These are phyloP conservation scores for Gnathonemus echidnorhynchus DNA, from an alignment of 2,113 vertebrate genomes.

Conservation along the genomic window DNA sequence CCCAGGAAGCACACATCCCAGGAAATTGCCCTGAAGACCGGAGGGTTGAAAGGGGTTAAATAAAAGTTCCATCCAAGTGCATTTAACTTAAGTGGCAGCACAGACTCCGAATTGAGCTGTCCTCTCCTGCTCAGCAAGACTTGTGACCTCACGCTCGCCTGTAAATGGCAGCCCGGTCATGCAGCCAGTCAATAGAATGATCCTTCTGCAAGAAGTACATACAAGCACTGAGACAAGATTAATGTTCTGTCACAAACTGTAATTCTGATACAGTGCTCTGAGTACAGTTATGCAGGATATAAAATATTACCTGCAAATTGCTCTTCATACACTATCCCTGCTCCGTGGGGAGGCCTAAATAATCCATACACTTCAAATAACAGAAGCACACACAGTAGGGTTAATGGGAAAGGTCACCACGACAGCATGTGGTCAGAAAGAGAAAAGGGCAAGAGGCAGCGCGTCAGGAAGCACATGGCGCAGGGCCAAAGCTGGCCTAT, in stretches of 20 bases:
- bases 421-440: conserved; percentile 55
- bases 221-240: conserved; percentile 11
- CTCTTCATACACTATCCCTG: conserved; percentile 24
- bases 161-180: background rate
- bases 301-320: conserved; percentile 18
- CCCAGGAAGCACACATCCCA: background rate
- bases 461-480: conserved; percentile 52
- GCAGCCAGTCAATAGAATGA: conserved; percentile 12
- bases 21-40: background rate
- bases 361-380: conserved; percentile 65
- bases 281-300: conserved; percentile 13
- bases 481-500: conserved; percentile 45
- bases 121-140: background rate
- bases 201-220: conserved; percentile 3
- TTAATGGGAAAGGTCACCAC: conserved; percentile 68
- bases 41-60: conserved; percentile 4
- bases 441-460: conserved; percentile 62
- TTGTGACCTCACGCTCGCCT: background rate
- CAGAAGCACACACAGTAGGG: conserved; percentile 54
- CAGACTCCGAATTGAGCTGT: background rate
- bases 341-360: conserved; percentile 51
- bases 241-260: conserved; percentile 11
- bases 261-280: background rate
- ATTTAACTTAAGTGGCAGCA: background rate
- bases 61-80: background rate